These are phyloP conservation scores for Entosphenus tridentatus DNA, from an alignment of 2,113 vertebrate genomes.

Conservation along the genomic window DNA sequence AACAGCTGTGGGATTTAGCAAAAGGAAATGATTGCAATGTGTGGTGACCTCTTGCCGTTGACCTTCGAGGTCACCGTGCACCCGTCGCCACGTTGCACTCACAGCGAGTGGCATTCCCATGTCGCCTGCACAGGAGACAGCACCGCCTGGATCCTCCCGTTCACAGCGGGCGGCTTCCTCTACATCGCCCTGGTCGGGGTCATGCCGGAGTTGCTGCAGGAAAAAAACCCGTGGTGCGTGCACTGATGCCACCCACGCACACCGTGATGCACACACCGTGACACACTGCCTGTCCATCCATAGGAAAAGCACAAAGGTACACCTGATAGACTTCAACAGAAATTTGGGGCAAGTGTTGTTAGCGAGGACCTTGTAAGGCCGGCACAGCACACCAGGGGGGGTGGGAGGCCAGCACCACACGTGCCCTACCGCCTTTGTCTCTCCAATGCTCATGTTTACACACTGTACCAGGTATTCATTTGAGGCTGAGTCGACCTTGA, in stretches of 20 bases:
- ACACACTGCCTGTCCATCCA: conserved; percentile 11
- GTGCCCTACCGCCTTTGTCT: conserved; percentile 7
- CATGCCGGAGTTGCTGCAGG: conserved; percentile 70
- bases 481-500: too few species aligned
- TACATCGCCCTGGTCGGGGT: conserved; percentile 90
- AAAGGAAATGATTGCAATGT: not conserved
- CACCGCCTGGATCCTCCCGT: conserved; percentile 68
- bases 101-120: not conserved
- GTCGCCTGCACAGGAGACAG: conserved; percentile 27
- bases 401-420: not conserved
- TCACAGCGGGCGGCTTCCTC: conserved; percentile 79
- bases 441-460: not conserved
- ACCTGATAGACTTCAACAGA: too few species aligned
- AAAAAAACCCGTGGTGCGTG: conserved; percentile 55
- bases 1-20: not conserved
- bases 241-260: not conserved
- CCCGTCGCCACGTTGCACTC: not conserved
- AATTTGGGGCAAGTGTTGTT: not conserved
- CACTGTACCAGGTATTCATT: too few species aligned
- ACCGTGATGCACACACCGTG: not conserved
- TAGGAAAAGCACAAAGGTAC: conserved; percentile 7
- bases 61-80: not conserved
- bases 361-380: not conserved
- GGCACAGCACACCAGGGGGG: not conserved
- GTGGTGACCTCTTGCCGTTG: not conserved